These are phyloP conservation scores for Luperina nickerlii DNA, from an alignment of 2,888 invertebrate species.

Conservation along the genomic window DNA sequence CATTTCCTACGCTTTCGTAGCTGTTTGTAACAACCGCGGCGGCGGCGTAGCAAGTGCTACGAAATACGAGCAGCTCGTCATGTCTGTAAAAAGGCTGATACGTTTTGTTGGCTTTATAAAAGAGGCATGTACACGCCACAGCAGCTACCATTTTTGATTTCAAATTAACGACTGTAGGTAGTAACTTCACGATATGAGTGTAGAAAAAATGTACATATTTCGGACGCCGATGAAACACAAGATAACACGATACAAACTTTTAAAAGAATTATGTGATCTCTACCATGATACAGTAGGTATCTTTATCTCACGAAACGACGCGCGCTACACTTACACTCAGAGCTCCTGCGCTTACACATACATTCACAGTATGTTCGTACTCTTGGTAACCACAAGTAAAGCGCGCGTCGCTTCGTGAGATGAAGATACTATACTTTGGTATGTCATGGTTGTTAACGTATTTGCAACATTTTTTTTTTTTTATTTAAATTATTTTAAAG, in stretches of 20 bases:
- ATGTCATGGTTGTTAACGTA: too few species aligned
- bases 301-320: too few species aligned
- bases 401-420: too few species aligned
- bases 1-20: background rate
- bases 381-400: too few species aligned
- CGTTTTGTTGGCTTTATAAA: background rate
- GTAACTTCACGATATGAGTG: background rate
- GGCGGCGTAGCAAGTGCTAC: constrained; percentile 6
- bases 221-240: background rate
- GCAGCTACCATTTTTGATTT: background rate
- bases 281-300: too few species aligned
- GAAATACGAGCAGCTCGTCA: background rate
- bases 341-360: too few species aligned
- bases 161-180: background rate
- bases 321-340: too few species aligned
- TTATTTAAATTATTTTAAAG: too few species aligned
- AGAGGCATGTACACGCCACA: background rate
- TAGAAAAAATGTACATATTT: background rate
- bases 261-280: background rate
- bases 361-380: too few species aligned
- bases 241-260: background rate
- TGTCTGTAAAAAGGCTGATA: background rate
- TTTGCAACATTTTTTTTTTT: background rate
- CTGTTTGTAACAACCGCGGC: background rate
- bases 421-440: background rate